Evolutionary conservation across 1,140 invertebrate species (phyloP).

Genomic region (Neoseiulus cucumeris): DNA sequence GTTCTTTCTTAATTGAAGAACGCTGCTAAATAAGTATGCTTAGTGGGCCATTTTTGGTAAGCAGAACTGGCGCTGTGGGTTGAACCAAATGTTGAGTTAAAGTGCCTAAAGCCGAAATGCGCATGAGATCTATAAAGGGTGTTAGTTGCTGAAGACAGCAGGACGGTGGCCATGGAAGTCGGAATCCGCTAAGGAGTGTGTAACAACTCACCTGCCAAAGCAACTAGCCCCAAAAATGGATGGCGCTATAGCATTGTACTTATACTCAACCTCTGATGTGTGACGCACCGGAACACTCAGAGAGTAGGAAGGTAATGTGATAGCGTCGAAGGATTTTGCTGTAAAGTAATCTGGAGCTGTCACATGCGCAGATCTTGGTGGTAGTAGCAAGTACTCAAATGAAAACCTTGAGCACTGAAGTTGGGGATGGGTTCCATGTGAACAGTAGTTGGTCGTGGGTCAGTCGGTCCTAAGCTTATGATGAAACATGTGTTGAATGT

Average conservation of each 20-base stretch:
- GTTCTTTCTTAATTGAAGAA: constrained; percentile 43
- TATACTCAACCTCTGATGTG: constrained; percentile 29
- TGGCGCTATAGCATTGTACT: constrained; percentile 54
- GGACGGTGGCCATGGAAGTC: constrained; percentile 75
- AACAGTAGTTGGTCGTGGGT: constrained; percentile 69
- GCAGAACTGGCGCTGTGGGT: constrained; percentile 70
- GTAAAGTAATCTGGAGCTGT: constrained; percentile 40
- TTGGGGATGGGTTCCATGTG: constrained; percentile 64
- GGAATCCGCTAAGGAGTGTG: constrained; percentile 70
- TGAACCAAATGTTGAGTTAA: constrained; percentile 13
- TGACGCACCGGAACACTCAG: neutral
- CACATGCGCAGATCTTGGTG: constrained; percentile 63
- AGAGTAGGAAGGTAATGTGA: constrained; percentile 6
- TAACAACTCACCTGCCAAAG: constrained; percentile 73
- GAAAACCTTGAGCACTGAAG: constrained; percentile 49
- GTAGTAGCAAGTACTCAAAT: constrained; percentile 34
- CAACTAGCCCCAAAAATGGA: constrained; percentile 77
- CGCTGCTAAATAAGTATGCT: constrained; percentile 37
- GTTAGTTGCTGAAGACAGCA: constrained; percentile 64
- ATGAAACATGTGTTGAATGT: neutral
- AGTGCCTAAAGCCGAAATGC: constrained; percentile 27
- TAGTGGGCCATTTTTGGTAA: constrained; percentile 77
- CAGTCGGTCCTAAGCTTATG: constrained; percentile 46
- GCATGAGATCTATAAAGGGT: constrained; percentile 58
- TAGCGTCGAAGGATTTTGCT: neutral